Evolutionary conservation across 1,140 invertebrate species (phyloP), one percentile per base, ranked within the genome.

Genomic region (Patella vulgata): DNA sequence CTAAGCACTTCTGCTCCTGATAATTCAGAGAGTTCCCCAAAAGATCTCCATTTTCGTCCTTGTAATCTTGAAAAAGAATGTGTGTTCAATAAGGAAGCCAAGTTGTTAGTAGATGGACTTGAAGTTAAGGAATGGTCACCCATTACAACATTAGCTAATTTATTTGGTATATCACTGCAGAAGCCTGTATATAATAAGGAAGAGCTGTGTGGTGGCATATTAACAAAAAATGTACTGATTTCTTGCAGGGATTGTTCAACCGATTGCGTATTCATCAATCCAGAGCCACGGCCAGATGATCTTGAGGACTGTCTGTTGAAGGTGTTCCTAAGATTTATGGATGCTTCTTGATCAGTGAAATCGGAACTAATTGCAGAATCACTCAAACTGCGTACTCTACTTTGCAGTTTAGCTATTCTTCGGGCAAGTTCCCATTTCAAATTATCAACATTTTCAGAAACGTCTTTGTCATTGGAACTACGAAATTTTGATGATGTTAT

Each of bases 291-390:
- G 5, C 33, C 33, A 36, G 33, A 36, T 36, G 33, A 36, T 36
- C 33, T 36, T 36, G 6, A 8, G 5, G 33, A 36, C 6, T 8
- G 5, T 36, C 33, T 36, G 33, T 36, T 36, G 33, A 14, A 5
- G 14, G 14, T 36, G 5, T 36, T 5, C 14, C 33, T 36, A 61
- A 36, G 54, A 6, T 31, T 12, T 46, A 8, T 23, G 14, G 33
- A 27, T 17, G 76, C 75, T 21, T 81, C 78, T 27, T 68, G 67
- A 63, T 81, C 79, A 14, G 79, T 81, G 46, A 62, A 79, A 56
- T 81, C 79, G n/a, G 79, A 81, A 63, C 79, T 80, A 33, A 81
- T 81, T 6, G 79, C 79, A 6, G 79, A 81, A 50, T 81, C 79
- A 70, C 78, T 79, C n/a, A 71, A 51, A 57, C 75, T 76, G 30